Percentiles rank a stretch among this genome's conserved stretches.
Evolutionary conservation across 2,797 vertebrate genomes (phyloP).

Genomic region (Hydrophis major): DNA sequence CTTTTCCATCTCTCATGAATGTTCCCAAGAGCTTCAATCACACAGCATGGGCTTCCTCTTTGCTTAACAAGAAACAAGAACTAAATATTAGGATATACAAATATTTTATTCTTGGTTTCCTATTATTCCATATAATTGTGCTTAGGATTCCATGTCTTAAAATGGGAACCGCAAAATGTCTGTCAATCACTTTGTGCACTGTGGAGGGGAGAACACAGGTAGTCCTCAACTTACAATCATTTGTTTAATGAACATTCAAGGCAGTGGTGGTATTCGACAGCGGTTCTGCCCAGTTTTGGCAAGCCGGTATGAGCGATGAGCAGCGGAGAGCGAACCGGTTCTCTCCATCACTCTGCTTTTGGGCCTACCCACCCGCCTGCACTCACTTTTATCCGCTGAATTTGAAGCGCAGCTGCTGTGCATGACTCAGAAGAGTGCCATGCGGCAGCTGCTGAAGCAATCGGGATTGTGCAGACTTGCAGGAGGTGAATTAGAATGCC

Average conservation of each 20-base stretch:
- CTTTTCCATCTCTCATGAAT: not conserved
- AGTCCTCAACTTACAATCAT: not conserved
- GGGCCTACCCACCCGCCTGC: too few relatives aligned
- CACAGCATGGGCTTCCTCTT: not conserved
- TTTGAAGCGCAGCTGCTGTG: too few relatives aligned
- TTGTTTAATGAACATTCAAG: not conserved
- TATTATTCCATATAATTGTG: not conserved
- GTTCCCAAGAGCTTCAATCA: not conserved
- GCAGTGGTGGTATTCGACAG: too few relatives aligned
- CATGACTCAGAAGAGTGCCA: too few relatives aligned
- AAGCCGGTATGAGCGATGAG: too few relatives aligned
- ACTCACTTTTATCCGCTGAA: too few relatives aligned
- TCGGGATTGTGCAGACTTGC: too few relatives aligned
- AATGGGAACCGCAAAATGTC: not conserved
- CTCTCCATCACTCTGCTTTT: too few relatives aligned
- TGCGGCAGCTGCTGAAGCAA: too few relatives aligned
- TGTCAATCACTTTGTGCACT: not conserved
- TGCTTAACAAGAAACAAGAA: not conserved
- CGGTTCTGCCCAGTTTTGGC: too few relatives aligned
- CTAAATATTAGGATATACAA: not conserved
- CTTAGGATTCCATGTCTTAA: not conserved
- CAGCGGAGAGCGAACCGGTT: too few relatives aligned
- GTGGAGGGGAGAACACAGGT: not conserved
- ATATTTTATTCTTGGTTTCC: not conserved
- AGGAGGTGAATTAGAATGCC: too few relatives aligned